Evolutionary conservation across 2,113 vertebrate species (phyloP).

Genomic region (Ovis canadensis): DNA sequence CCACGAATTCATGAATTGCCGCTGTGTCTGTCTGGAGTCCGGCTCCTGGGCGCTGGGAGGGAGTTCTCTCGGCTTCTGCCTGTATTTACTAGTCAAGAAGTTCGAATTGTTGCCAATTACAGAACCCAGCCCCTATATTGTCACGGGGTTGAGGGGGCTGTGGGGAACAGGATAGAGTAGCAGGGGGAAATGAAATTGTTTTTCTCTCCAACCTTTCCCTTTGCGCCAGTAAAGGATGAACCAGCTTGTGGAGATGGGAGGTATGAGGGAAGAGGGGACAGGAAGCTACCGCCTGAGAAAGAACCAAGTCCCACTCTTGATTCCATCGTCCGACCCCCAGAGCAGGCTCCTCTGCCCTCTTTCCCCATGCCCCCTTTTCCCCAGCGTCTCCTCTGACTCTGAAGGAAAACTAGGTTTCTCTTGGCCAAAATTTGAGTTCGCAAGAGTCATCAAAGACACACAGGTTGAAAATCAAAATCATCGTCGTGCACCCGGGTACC

Average conservation of each 20-base stretch:
- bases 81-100: slow-evolving; percentile 62
- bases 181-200: not conserved
- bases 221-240: not conserved
- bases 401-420: slow-evolving; percentile 41
- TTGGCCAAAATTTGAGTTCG: slow-evolving; percentile 41
- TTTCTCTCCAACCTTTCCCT: not conserved
- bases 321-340: not conserved
- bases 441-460: slow-evolving; percentile 51
- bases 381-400: not conserved
- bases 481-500: not conserved
- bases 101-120: slow-evolving; percentile 48
- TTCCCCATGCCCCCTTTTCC: not conserved
- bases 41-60: slow-evolving; percentile 36
- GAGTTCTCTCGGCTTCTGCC: slow-evolving; percentile 46
- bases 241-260: not conserved
- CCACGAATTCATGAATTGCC: slow-evolving; percentile 61
- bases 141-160: not conserved
- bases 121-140: not conserved
- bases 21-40: slow-evolving; percentile 55
- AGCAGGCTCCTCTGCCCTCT: not conserved
- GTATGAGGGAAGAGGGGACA: not conserved
- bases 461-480: slow-evolving; percentile 30
- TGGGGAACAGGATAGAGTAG: not conserved
- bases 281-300: not conserved
- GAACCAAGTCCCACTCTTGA: not conserved